Base-by-base conservation (phyloP, 2,888 invertebrate species). In the Pyralis farinalis region DNA sequence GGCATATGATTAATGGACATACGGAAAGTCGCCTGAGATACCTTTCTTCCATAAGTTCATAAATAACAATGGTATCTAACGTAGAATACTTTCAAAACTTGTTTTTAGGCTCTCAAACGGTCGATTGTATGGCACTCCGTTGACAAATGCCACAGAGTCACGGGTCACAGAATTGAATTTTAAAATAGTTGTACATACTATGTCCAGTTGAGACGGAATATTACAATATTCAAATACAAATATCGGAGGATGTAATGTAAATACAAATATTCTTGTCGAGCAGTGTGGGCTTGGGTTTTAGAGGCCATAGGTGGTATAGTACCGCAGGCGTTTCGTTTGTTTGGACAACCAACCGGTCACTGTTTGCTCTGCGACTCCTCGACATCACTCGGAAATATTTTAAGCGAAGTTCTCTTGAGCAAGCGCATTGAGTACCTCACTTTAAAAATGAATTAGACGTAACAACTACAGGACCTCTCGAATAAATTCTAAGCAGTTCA, bases 261-360 rank as follows among this genome's bases (percentile, higher is more conserved):
- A 81, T 66, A 81, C 61, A 71, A 69, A 76, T 68, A 73, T 63
- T 66, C 68, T 78, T 64, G 54, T 55, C 55, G 57, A 59, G 66
- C 69, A 58, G 70, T 72, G 73, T 73, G 69, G 72, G 72, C 71
- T 69, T 46, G 51, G 55, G 58, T 53, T 51, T 63, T 70, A 63
- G 71, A 77, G 78, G 77, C 65, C 70, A 58, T 58, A 52, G 16
- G 47, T 51, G 60, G 56, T 63, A 58, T 53, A 53, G 51, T 49
- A 72, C 62, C 66, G 63, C 54, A 60, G 62, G 51, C 68, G 52
- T 56, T 52, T 54, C 62, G 71, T 70, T 65, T 87, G 75, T 87
- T 84, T 86, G 75, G 59, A 69, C 71, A 83, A 73, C 70, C 71
- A 68, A 85, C 84, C 85, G 86, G 85, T 86, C 87, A 73, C 69